Percentiles rank a stretch among this genome's conserved stretches.
These are phyloP conservation scores for Lethocerus indicus DNA, from an alignment of 1,140 invertebrate species.

Conservation along the genomic window DNA sequence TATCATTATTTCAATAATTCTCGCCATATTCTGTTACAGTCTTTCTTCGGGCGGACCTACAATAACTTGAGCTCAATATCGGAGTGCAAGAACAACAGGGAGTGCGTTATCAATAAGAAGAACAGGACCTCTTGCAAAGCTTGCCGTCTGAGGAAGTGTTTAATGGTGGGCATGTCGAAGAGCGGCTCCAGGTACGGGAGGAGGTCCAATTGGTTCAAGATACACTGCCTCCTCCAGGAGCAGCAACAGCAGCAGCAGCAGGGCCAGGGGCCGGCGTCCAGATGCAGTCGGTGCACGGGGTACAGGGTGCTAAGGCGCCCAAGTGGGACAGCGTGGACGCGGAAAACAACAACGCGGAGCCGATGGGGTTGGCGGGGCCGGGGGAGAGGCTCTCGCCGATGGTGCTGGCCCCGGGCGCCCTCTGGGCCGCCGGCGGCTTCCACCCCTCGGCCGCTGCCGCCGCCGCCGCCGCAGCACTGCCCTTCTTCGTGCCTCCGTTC, in stretches of 20 bases:
- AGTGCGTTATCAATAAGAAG: constrained; percentile 42
- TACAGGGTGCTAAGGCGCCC: neutral
- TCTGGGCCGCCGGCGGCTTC: neutral
- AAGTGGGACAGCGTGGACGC: neutral
- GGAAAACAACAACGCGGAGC: too few species aligned
- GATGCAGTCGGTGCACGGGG: neutral
- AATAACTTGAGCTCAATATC: constrained; percentile 37
- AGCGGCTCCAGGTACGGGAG: constrained; percentile 37
- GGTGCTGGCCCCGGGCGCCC: too few species aligned
- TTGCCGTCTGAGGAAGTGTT: constrained; percentile 43
- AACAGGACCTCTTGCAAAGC: constrained; percentile 46
- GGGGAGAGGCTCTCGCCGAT: too few species aligned
- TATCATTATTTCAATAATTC: neutral
- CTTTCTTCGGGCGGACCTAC: constrained; percentile 46
- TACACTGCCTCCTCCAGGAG: constrained; percentile 37
- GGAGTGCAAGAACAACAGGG: constrained; percentile 37
- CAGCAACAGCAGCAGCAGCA: constrained; percentile 19
- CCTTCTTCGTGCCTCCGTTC: constrained; percentile 1
- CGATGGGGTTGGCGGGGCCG: neutral
- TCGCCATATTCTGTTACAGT: constrained; percentile 28
- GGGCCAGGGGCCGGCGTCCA: neutral
- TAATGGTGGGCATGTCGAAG: constrained; percentile 44
- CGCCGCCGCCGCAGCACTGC: neutral
- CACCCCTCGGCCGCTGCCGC: neutral
- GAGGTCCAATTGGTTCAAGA: constrained; percentile 42